Conservation (phyloP, 1,140 invertebrate genomes). For the Meloidogyne exigua region DNA sequence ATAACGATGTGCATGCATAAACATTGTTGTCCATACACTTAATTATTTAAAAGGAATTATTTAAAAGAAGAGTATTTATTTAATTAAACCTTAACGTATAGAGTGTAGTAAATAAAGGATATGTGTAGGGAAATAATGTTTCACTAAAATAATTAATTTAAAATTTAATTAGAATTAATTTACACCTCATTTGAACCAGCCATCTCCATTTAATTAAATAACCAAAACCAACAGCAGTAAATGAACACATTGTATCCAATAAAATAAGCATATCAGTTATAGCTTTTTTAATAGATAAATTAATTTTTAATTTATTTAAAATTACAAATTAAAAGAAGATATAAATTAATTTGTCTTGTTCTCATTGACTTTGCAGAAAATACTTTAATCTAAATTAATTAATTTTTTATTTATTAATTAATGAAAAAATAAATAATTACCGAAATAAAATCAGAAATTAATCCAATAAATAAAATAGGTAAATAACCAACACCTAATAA, state of each 20-base stretch:
- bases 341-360: neutral
- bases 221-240: neutral
- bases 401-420: neutral
- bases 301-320: neutral
- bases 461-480: constrained; percentile 5
- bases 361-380: neutral
- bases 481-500: constrained; percentile 4
- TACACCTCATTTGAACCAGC: neutral
- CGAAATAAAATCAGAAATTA: neutral
- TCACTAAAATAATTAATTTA: neutral
- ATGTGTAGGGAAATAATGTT: neutral
- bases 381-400: neutral
- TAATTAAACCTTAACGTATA: neutral
- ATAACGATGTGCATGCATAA: constrained; percentile 1
- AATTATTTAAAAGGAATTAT: too few relatives aligned
- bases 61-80: neutral
- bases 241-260: neutral
- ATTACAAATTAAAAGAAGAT: neutral
- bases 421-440: neutral
- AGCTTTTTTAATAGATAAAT: neutral
- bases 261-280: constrained; percentile 1
- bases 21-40: constrained; percentile 1
- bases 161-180: neutral
- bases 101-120: neutral
- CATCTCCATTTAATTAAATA: neutral